Evolutionary conservation across 2,888 invertebrate species (phyloP), one percentile per base, ranked within the genome.

Genomic region (Parasteatoda lunata): DNA sequence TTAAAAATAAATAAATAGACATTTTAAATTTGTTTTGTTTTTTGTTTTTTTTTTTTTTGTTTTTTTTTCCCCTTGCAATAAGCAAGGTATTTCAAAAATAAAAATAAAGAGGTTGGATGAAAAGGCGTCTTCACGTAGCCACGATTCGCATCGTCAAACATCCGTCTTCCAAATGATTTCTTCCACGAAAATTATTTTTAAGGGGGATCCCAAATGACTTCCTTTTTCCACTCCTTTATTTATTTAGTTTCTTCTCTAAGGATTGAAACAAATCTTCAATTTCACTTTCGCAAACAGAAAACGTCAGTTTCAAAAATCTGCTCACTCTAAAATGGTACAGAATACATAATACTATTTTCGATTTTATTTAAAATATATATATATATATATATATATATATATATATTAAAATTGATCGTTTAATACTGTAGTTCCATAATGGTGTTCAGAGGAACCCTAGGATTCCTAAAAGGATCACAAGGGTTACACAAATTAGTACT

Each of bases 151-250:
- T 68, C 70, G 52, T 49, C 71, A 48, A 59, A 78, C 71, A 78
- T 78, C 78, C 78, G 78, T 71, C 51, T 78, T 71, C 59, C 30
- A 69, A 70, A 78, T 71, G 64, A 49, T 64, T 64, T 78, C 66
- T 70, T 64, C 59, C 69, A 69, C 78, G 69, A 78, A 78, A 71
- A 11, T 47, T n/a, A 71, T 64, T 30, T 70, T 49, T 54, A 78
- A 59, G 78, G 59, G 59, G 9, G 59, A 47, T 64, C 49, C 70
- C 49, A 71, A 78, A 78, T 59, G 78, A 78, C 78, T 78, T 78
- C 77, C 49, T 77, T 51, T 59, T 15, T 9, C 30, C 30, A 73
- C 30, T 11, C 49, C 30, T 54, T 54, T 13, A 30, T 77, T 66
- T n/a, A 51, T 48, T 54, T 54, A 47, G 51, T 5, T 69, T 77